phyloP scores from a whole-genome alignment of 2,888 invertebrate genomes.

The Aquatica leii region DNA sequence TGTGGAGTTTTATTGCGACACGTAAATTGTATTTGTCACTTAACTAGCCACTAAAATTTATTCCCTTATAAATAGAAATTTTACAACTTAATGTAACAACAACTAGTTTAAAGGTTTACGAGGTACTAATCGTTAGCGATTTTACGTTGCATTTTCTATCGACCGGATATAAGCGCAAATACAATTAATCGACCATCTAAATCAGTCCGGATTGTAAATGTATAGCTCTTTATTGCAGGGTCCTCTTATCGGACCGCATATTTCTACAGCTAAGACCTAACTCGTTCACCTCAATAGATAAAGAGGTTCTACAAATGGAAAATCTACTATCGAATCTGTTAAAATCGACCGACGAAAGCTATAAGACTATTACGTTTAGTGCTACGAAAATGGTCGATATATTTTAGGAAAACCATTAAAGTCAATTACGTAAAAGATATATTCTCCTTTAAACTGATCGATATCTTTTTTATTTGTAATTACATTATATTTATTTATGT shows the following conservation, averaged over 20 bases:
- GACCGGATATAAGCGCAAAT: slow-evolving; percentile 20
- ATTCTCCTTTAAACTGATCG: slow-evolving; percentile 15
- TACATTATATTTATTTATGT: slow-evolving; percentile 14
- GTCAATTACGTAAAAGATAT: slow-evolving; percentile 37
- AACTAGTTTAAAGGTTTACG: slow-evolving; percentile 33
- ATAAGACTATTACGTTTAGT: slow-evolving; percentile 30
- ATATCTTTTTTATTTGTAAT: slow-evolving; percentile 14
- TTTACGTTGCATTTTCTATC: slow-evolving; percentile 24
- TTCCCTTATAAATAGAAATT: slow-evolving; percentile 24
- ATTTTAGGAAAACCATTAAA: slow-evolving; percentile 35
- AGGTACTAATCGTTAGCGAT: slow-evolving; percentile 33
- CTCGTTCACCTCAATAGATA: slow-evolving; percentile 32
- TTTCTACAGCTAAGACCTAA: slow-evolving; percentile 26
- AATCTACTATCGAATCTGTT: slow-evolving; percentile 29
- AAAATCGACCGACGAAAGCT: slow-evolving; percentile 32
- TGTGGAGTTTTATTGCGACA: no score
- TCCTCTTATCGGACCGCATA: slow-evolving; percentile 33
- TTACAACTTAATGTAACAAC: slow-evolving; percentile 29
- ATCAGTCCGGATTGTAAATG: slow-evolving; percentile 35
- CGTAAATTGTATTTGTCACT: no score
- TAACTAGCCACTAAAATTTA: slow-evolving; percentile 23
- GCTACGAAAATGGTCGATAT: slow-evolving; percentile 33
- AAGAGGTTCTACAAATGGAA: slow-evolving; percentile 28
- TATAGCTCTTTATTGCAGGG: slow-evolving; percentile 31
- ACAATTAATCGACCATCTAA: slow-evolving; percentile 34